Base-by-base conservation (phyloP, 1,140 invertebrate genomes). In the Bilobella aurantiaca region DNA sequence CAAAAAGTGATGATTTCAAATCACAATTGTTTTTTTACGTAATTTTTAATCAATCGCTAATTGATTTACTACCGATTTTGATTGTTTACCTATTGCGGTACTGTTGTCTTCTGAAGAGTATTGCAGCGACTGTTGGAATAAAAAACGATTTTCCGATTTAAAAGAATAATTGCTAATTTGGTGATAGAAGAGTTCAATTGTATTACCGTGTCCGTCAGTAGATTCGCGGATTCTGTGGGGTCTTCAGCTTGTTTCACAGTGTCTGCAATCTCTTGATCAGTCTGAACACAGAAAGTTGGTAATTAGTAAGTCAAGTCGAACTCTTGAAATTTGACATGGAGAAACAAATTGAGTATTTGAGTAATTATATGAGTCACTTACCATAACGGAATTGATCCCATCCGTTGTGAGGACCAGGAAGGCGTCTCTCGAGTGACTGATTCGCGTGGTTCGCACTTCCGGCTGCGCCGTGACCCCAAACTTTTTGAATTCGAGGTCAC, bases 41-140 rank as follows among this genome's bases (percentile, higher is more conserved):
- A n/a, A n/a, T n/a, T n/a, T n/a, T n/a, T n/a, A n/a, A n/a, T n/a
- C n/a, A n/a, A n/a, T n/a, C n/a, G n/a, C n/a, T n/a, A n/a, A n/a
- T n/a, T n/a, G n/a, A n/a, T n/a, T n/a, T n/a, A n/a, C n/a, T n/a
- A n/a, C n/a, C n/a, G n/a, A n/a, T n/a, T n/a, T n/a, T n/a, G n/a
- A n/a, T n/a, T n/a, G n/a, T 18, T 42, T 42, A 42, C 34, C 75
- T 1, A 83, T 66, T 25, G 78, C 78, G 18, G 81, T 81, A 25
- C 76, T 75, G 72, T 84, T 84, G 73, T 84, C 82, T 67, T 82
- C 81, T 18, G 81, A 80, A 1, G 79, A 80, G 74, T 79, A 82
- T 32, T 80, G 78, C 64, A 82, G 71, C 0, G 82, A 81, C 70
- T 81, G 78, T 21, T 62, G n/a, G n/a, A n/a, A n/a, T n/a, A n/a